Base-by-base conservation (phyloP, 2,797 vertebrate genomes). In the Pseudopleuronectes americanus region DNA sequence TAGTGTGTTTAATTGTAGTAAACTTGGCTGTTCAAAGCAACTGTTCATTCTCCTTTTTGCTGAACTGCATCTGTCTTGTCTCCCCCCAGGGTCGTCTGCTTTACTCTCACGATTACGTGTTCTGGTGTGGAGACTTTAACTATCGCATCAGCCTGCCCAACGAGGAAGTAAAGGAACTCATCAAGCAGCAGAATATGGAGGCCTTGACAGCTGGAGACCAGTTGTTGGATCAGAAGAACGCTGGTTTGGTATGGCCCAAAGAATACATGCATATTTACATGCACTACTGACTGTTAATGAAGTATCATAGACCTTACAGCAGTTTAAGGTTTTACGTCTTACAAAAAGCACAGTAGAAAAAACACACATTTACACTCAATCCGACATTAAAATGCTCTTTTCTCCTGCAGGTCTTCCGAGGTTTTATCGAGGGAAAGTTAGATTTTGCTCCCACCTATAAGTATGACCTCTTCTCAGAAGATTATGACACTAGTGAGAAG, bases 111-210 rank as follows among this genome's bases (percentile, higher is more conserved):
- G 98, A 99, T 89, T 99, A 99, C 31, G 95, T 99, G 17, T 99
- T 99, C 90, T 99, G 98, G 98, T 99, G 98, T 60, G 98, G 97
- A 21, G 98, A 99, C 89, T 99, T 99, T 74, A 99, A 99, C 89
- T 99, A 99, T 86, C 95, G 98, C 21, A 99, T 99, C 68, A 96
- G 86, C 87, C 88, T 97, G 71, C 96, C 97, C 58, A 99, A 99
- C 28, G 98, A 99, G 76, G 98, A 99, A 83, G 98, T 99, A 8
- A 99, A 99, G 79, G 98, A 99, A 0, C 92, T 98, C 16, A 97
- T 99, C 91, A 94, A 89, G 70, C 97, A 97, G 69, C 96, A 99
- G 91, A 97, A 95, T 83, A 98, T 96, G 97, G 98, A 98, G 33
- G 84, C 95, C 23, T 94, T 99, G 86, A 96, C 96, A 26, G 93